Evolutionary conservation across 1,140 invertebrate genomes (phyloP).

Genomic region (Sitodiplosis mosellana): DNA sequence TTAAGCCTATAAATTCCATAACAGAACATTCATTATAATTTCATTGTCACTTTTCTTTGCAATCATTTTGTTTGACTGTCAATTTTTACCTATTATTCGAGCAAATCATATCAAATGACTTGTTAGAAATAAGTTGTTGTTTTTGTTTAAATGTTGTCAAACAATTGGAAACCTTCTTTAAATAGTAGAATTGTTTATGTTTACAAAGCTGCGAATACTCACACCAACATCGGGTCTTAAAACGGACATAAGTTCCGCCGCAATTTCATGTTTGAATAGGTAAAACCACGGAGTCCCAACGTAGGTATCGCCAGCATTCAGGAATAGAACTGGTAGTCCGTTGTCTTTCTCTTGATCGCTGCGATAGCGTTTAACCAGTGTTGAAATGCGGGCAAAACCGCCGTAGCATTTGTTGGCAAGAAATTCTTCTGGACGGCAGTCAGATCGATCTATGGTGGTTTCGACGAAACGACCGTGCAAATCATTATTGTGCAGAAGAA

Average conservation of each 20-base stretch:
- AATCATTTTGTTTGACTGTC: too few relatives aligned
- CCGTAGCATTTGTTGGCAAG: slow-evolving; percentile 49
- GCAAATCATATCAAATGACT: too few relatives aligned
- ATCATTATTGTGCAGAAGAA: slow-evolving; percentile 75
- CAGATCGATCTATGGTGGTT: slow-evolving; percentile 41
- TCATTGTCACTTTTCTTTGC: too few relatives aligned
- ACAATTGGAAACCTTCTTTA: too few relatives aligned
- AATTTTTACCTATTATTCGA: too few relatives aligned
- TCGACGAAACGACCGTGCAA: slow-evolving; percentile 75
- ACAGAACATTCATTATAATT: too few relatives aligned
- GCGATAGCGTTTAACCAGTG: slow-evolving; percentile 35
- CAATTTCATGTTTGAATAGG: slow-evolving; percentile 55
- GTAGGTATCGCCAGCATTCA: slow-evolving; percentile 80
- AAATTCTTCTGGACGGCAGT: slow-evolving; percentile 35
- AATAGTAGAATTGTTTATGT: too few relatives aligned
- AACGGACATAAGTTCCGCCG: slow-evolving; percentile 55
- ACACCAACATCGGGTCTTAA: slow-evolving; percentile 68
- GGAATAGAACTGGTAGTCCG: slow-evolving; percentile 42
- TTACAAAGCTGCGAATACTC: slow-evolving; percentile 26
- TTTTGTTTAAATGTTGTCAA: too few relatives aligned
- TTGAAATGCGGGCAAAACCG: slow-evolving; percentile 56
- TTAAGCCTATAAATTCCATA: too few relatives aligned
- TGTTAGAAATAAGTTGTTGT: too few relatives aligned
- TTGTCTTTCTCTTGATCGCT: slow-evolving; percentile 30
- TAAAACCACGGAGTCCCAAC: slow-evolving; percentile 73